These are phyloP conservation scores for Dreissena polymorpha DNA, from an alignment of 1,140 invertebrate species.

Conservation along the genomic window DNA sequence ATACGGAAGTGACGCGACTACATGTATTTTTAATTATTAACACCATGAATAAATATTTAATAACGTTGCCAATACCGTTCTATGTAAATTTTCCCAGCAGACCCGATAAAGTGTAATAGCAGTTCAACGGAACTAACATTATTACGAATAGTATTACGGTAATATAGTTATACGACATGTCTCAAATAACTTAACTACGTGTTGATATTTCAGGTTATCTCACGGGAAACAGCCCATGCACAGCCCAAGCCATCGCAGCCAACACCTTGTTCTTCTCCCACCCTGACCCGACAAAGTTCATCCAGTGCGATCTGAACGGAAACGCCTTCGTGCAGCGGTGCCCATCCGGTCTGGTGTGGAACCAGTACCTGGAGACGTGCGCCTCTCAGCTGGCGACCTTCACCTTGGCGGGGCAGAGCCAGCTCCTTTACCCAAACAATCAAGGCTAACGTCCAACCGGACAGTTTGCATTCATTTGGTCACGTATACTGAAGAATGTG, in stretches of 20 bases:
- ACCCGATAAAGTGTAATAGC: not conserved
- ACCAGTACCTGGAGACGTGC: slow-evolving; percentile 58
- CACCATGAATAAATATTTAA: no score
- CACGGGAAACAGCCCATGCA: slow-evolving; percentile 49
- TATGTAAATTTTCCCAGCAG: not conserved
- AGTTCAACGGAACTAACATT: not conserved
- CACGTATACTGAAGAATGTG: no score
- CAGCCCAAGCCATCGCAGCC: slow-evolving; percentile 16
- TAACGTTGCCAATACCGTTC: not conserved
- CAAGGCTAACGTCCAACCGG: no score
- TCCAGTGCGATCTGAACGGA: slow-evolving; percentile 61
- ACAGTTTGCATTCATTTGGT: no score
- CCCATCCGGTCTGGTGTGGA: slow-evolving; percentile 59
- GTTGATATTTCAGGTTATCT: slow-evolving; percentile 5
- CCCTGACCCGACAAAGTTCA: slow-evolving; percentile 55
- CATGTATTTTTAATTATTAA: no score
- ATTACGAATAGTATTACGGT: not conserved
- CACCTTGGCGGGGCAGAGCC: slow-evolving; percentile 10
- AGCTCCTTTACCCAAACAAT: no score
- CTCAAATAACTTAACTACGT: not conserved
- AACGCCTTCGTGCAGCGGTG: slow-evolving; percentile 55
- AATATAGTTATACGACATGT: not conserved
- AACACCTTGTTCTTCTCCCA: slow-evolving; percentile 57
- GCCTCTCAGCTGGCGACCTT: slow-evolving; percentile 39
- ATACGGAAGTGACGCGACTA: not conserved